phyloP scores from a whole-genome alignment of 2,113 vertebrate genomes.

The Corythornis vintsioides region DNA sequence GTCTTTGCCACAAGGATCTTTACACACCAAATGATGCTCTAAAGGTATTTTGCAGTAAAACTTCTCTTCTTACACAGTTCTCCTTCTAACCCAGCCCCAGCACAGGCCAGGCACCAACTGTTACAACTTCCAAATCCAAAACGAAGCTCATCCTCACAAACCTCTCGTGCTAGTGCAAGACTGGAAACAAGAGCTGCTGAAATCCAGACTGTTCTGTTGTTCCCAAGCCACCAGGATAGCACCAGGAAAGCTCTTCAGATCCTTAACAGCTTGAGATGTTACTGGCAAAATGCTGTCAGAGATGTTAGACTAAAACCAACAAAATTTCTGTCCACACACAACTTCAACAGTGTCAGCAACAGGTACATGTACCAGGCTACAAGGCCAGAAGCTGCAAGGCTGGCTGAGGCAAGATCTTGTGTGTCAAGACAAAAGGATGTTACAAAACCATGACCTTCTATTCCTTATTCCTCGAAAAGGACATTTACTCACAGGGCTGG shows the following conservation, averaged over 20 bases:
- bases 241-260: neutral
- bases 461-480: neutral
- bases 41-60: neutral
- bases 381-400: neutral
- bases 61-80: neutral
- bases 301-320: neutral
- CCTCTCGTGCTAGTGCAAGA: neutral
- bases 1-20: neutral
- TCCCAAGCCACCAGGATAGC: neutral
- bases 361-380: neutral
- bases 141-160: neutral
- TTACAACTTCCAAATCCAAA: neutral
- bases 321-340: rapidly evolving
- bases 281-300: neutral
- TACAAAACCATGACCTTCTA: neutral
- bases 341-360: neutral
- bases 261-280: neutral
- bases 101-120: neutral
- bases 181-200: neutral
- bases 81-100: neutral
- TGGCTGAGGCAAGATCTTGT: neutral
- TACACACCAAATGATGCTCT: neutral
- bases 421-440: neutral
- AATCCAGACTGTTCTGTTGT: neutral
- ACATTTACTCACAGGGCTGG: neutral